Conservation (phyloP, 1,140 invertebrate species). For the Drosophila bipectinata region DNA sequence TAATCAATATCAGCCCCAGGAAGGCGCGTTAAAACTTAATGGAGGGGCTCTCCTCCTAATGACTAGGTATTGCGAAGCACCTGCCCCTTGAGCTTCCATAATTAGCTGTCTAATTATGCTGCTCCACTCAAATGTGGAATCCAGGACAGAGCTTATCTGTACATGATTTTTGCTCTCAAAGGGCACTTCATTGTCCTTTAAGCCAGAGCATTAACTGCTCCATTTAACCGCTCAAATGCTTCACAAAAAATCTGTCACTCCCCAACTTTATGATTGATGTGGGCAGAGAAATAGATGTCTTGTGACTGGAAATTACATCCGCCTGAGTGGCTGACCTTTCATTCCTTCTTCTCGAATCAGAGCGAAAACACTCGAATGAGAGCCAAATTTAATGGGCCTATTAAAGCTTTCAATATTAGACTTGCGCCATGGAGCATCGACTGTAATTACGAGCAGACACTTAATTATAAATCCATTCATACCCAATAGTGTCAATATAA, state of each 20-base stretch:
- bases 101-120: constrained; percentile 41
- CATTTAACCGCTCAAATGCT: constrained; percentile 25
- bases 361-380: background rate
- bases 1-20: background rate
- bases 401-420: constrained; percentile 32
- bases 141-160: constrained; percentile 5
- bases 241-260: constrained; percentile 35
- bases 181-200: background rate
- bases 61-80: background rate
- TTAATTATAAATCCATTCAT: constrained; percentile 46
- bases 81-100: constrained; percentile 2
- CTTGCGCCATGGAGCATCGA: constrained; percentile 29
- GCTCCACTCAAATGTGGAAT: background rate
- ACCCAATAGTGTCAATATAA: constrained; percentile 55
- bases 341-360: background rate
- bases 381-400: constrained; percentile 19
- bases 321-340: constrained; percentile 21
- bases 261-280: constrained; percentile 39
- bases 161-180: constrained; percentile 14
- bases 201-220: constrained; percentile 28
- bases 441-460: constrained; percentile 35
- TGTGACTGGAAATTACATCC: constrained; percentile 38
- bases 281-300: constrained; percentile 8
- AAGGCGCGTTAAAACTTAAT: background rate
- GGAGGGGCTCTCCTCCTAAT: background rate